These are phyloP conservation scores for Telenomus remus DNA, from an alignment of 1,140 invertebrate genomes.

Conservation along the genomic window DNA sequence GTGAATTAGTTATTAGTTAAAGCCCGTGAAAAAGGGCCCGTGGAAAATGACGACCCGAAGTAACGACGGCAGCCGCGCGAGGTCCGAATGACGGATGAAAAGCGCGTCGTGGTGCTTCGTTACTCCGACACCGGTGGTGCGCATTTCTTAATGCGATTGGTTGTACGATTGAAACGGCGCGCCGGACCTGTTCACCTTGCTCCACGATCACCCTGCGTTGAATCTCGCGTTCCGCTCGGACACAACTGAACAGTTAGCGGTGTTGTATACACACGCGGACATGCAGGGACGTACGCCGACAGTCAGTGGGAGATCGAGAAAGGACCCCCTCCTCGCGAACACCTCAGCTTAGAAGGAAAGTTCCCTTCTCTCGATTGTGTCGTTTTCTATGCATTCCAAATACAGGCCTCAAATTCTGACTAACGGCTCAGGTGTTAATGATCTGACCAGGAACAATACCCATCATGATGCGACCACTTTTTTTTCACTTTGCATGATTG, in stretches of 20 bases:
- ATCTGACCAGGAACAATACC: slow-evolving; percentile 13
- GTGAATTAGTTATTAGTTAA: background rate
- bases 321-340: slow-evolving; percentile 40
- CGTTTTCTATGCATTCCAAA: slow-evolving; percentile 28
- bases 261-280: slow-evolving; percentile 44
- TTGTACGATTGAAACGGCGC: slow-evolving; percentile 23
- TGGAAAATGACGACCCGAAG: slow-evolving; percentile 3
- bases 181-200: slow-evolving; percentile 68
- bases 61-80: slow-evolving; percentile 19
- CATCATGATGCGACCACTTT: slow-evolving; percentile 5
- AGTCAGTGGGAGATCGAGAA: slow-evolving; percentile 43
- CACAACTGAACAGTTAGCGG: slow-evolving; percentile 50
- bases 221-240: slow-evolving; percentile 55
- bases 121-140: slow-evolving; percentile 39
- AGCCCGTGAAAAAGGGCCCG: slow-evolving; percentile 12
- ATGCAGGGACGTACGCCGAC: slow-evolving; percentile 30
- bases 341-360: slow-evolving; percentile 32
- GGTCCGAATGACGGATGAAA: slow-evolving; percentile 37
- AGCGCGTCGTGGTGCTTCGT: slow-evolving; percentile 43
- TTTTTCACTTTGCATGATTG: background rate
- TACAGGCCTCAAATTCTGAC: slow-evolving; percentile 19
- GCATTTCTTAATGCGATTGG: slow-evolving; percentile 54
- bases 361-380: slow-evolving; percentile 45
- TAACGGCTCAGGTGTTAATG: slow-evolving; percentile 26
- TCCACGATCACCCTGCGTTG: slow-evolving; percentile 58